Evolutionary conservation across 1,140 invertebrate species (phyloP).

Genomic region (Potamilus streckersoni): DNA sequence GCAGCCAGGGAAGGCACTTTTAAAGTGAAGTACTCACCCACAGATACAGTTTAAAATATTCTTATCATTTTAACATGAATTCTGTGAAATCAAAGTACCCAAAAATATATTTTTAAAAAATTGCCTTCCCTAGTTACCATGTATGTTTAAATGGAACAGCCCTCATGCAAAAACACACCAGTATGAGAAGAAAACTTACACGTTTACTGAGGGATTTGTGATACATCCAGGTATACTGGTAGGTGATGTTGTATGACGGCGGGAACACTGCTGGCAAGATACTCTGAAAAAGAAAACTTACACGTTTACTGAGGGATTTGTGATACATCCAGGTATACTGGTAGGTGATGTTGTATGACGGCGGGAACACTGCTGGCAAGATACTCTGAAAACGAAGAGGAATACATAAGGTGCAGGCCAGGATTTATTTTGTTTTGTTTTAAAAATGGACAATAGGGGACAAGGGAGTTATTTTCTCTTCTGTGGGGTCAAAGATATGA

Average conservation of each 20-base stretch:
- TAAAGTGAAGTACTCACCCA: too few relatives aligned
- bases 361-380: conserved; percentile 95
- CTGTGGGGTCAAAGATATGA: too few relatives aligned
- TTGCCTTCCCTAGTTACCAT: too few relatives aligned
- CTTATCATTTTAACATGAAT: too few relatives aligned
- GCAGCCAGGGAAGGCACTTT: too few relatives aligned
- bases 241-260: conserved; percentile 93
- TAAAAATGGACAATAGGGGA: too few relatives aligned
- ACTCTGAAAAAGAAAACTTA: conserved; percentile 75
- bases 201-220: conserved; percentile 88
- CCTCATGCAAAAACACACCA: too few relatives aligned
- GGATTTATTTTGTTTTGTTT: not conserved
- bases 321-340: conserved; percentile 96
- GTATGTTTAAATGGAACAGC: too few relatives aligned
- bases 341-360: conserved; percentile 92
- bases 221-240: conserved; percentile 93
- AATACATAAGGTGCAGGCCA: not conserved
- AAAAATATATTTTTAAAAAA: too few relatives aligned
- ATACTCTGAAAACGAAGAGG: conserved; percentile 74
- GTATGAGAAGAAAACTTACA: conserved; percentile 72
- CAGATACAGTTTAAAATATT: too few relatives aligned
- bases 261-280: conserved; percentile 95
- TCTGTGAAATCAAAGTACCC: too few relatives aligned
- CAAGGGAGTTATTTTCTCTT: too few relatives aligned
- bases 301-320: conserved; percentile 84